Evolutionary conservation across 1,140 invertebrate genomes (phyloP).

Genomic region (Drosophila quadrilineata): DNA sequence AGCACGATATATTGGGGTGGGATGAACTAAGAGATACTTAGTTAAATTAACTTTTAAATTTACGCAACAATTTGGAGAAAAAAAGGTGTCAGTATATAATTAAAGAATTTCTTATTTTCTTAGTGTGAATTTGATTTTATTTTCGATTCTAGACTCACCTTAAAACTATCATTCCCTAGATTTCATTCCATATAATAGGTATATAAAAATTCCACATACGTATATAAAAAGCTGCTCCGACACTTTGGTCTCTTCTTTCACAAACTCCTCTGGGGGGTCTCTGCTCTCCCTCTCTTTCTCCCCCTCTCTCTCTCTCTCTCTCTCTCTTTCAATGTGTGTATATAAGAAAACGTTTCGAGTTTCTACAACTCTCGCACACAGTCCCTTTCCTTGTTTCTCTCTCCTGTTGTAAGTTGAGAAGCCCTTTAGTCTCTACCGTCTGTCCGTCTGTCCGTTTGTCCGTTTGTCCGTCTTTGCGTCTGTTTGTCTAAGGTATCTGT

Average conservation of each 20-base stretch:
- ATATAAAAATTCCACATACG: conserved; percentile 47
- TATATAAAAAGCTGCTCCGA: conserved; percentile 59
- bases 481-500: conserved; percentile 41
- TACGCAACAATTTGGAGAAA: too few species aligned
- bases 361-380: conserved; percentile 16
- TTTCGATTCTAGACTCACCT: too few species aligned
- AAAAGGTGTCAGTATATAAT: too few species aligned
- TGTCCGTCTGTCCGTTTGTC: conserved; percentile 7
- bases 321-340: conserved; percentile 14
- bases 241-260: conserved; percentile 7
- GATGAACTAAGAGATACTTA: too few species aligned
- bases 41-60: too few species aligned
- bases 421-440: conserved; percentile 33
- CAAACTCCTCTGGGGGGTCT: conserved; percentile 7
- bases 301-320: too few species aligned
- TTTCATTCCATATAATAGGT: background rate
- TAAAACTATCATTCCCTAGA: too few species aligned
- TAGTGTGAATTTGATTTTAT: too few species aligned
- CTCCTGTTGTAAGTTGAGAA: conserved; percentile 51
- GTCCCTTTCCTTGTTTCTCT: background rate
- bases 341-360: conserved; percentile 13
- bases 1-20: too few species aligned
- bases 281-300: too few species aligned
- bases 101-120: too few species aligned
- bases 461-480: too few species aligned